Percentiles rank a stretch among this genome's conserved stretches.
These are phyloP conservation scores for Eurystomus gularis DNA, from an alignment of 2,113 vertebrate species.

Conservation along the genomic window DNA sequence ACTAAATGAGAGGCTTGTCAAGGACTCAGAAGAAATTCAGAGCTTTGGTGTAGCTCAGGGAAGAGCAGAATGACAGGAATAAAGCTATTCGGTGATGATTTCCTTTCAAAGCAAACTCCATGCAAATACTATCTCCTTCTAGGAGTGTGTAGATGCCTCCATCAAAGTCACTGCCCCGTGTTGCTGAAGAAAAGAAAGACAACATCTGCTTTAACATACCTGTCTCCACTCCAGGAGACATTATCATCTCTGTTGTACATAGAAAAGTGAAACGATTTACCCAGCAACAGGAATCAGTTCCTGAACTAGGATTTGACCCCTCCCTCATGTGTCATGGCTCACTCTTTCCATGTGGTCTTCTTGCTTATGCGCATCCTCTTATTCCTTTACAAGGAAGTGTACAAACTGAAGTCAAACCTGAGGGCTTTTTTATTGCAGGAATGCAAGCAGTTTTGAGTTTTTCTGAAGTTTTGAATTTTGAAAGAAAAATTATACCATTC, in stretches of 20 bases:
- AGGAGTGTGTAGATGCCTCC: neutral
- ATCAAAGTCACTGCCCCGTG: neutral
- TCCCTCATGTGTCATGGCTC: rapidly evolving
- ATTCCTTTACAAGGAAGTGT: neutral
- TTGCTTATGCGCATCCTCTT: neutral
- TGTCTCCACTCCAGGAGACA: neutral
- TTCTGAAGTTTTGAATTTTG: neutral
- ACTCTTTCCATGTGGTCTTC: neutral
- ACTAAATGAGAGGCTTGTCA: conserved; percentile 16
- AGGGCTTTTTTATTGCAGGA: neutral
- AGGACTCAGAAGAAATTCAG: neutral
- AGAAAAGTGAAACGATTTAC: neutral
- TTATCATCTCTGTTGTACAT: neutral
- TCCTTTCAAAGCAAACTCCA: neutral
- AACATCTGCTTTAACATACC: neutral
- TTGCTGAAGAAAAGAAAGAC: neutral
- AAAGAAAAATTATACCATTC: neutral
- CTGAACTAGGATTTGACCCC: neutral
- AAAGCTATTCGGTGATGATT: neutral
- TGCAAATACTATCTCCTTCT: neutral
- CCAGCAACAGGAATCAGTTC: neutral
- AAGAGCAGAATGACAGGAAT: neutral
- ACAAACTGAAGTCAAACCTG: neutral
- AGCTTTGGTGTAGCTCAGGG: neutral
- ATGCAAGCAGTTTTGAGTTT: neutral